These are phyloP conservation scores for Oopsacas minuta DNA, from an alignment of 37 sponge, comb jelly and placozoan genomes.

Conservation along the genomic window DNA sequence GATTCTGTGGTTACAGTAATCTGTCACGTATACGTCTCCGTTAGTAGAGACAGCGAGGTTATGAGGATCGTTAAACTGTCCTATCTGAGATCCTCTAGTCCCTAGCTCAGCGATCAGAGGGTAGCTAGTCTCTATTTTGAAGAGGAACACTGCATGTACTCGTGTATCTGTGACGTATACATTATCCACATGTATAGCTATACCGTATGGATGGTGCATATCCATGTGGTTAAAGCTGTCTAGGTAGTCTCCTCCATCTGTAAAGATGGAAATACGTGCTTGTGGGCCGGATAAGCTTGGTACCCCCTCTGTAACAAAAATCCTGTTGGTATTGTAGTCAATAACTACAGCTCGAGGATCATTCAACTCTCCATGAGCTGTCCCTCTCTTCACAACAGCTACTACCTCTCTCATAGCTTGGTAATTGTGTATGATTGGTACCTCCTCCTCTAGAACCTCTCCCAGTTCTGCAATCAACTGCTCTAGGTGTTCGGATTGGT, in stretches of 20 bases:
- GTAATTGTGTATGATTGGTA: background rate
- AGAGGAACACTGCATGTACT: background rate
- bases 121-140: background rate
- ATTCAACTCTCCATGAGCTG: background rate
- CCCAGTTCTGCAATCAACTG: background rate
- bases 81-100: background rate
- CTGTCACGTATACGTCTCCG: background rate
- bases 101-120: background rate
- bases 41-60: background rate
- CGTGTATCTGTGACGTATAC: background rate
- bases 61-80: background rate
- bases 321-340: background rate
- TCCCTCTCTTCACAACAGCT: background rate
- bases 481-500: background rate
- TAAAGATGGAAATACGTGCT: background rate
- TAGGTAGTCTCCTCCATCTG: background rate
- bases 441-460: background rate
- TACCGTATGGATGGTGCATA: background rate
- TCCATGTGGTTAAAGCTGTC: background rate
- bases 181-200: background rate
- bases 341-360: background rate
- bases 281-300: too few species aligned
- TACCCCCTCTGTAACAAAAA: background rate
- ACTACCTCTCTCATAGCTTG: background rate
- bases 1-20: background rate